These are phyloP conservation scores for Semnornis frantzii DNA, from an alignment of 2,113 vertebrate species.

Conservation along the genomic window DNA sequence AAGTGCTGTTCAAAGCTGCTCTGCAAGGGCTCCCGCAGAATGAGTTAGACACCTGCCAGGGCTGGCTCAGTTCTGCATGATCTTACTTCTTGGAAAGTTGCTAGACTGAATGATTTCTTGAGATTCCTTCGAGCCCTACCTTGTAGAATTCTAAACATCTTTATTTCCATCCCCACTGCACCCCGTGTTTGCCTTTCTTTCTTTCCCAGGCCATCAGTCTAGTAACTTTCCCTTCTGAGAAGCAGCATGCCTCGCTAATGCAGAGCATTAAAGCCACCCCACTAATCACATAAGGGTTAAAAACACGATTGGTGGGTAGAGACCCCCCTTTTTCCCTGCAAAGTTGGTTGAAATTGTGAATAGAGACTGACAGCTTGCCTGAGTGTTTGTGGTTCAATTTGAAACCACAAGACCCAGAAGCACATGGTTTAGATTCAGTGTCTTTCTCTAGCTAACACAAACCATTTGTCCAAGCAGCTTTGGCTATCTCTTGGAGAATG, in stretches of 20 bases:
- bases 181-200: neutral
- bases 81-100: neutral
- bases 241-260: accelerated
- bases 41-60: neutral
- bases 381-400: conserved; percentile 69
- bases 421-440: conserved; percentile 76
- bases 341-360: conserved; percentile 65
- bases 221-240: neutral
- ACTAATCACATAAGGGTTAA: conserved; percentile 53
- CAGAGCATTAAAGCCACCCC: neutral
- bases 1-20: neutral
- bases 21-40: neutral
- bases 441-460: conserved; percentile 74
- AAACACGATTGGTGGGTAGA: conserved; percentile 23
- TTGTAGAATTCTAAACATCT: neutral
- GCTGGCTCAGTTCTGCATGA: neutral
- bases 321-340: neutral
- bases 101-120: neutral
- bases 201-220: neutral
- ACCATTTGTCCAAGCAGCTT: conserved; percentile 77
- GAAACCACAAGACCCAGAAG: conserved; percentile 74
- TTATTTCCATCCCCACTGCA: neutral
- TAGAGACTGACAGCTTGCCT: conserved; percentile 72
- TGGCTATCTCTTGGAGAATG: conserved; percentile 72
- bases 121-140: neutral